phyloP scores from a whole-genome alignment of 2,888 invertebrate genomes.

The Lasioglossum oenotherae region DNA sequence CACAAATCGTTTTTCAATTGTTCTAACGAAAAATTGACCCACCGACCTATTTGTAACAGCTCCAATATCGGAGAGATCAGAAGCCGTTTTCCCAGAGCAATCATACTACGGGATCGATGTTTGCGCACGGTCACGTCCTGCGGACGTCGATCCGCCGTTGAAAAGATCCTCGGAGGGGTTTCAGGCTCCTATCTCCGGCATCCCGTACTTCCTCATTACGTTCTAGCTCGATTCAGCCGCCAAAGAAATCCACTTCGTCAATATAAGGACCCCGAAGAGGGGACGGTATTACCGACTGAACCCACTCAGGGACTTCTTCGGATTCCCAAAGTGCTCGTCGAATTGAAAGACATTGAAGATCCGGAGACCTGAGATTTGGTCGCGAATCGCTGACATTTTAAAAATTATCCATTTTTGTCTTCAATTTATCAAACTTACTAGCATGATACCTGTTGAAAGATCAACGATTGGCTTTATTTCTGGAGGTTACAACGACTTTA shows the following conservation, averaged over 20 bases:
- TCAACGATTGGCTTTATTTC: too few species aligned
- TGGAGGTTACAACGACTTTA: too few species aligned
- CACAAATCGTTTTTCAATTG: slow-evolving; percentile 1
- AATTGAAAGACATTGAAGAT: slow-evolving; percentile 6
- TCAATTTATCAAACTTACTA: too few species aligned
- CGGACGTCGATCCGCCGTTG: slow-evolving; percentile 9
- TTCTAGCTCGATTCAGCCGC: slow-evolving; percentile 24
- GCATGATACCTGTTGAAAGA: too few species aligned
- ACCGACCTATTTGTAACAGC: slow-evolving; percentile 7
- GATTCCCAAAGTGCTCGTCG: slow-evolving; percentile 44
- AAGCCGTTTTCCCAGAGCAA: slow-evolving; percentile 15
- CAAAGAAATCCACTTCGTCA: slow-evolving; percentile 48
- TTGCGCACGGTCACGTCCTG: slow-evolving; percentile 8
- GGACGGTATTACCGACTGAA: slow-evolving; percentile 43
- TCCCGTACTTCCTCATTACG: slow-evolving; percentile 18
- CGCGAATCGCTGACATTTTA: neutral
- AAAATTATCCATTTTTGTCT: neutral
- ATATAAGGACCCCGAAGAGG: slow-evolving; percentile 26
- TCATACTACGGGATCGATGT: slow-evolving; percentile 10
- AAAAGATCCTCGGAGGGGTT: slow-evolving; percentile 22
- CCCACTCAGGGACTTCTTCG: slow-evolving; percentile 39
- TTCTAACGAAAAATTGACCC: neutral
- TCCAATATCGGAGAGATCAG: slow-evolving; percentile 3
- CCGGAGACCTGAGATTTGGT: neutral
- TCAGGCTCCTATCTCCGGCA: neutral